A percentile compares a stretch with the other conserved stretches of the same genome.
These are phyloP conservation scores for Prochilodus magdalenae DNA, from an alignment of 2,113 vertebrate species.

Conservation along the genomic window DNA sequence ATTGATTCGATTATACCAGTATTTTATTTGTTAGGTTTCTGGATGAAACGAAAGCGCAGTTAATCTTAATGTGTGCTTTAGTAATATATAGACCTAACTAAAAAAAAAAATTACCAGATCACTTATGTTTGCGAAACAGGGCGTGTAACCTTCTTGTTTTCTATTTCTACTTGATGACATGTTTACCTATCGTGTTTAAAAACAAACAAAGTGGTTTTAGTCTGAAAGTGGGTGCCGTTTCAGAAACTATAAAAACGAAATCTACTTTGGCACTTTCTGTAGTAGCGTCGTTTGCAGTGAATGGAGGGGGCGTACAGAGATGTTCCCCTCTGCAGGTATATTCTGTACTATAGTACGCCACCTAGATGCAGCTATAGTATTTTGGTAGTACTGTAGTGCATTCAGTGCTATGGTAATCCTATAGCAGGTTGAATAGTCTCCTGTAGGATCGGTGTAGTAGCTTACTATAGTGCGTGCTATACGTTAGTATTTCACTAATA, in stretches of 20 bases:
- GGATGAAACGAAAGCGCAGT: conserved; percentile 47
- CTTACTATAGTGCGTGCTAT: conserved; percentile 3
- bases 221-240: conserved; percentile 37
- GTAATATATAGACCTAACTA: conserved; percentile 9
- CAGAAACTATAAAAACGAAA: conserved; percentile 13
- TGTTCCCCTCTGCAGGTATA: neutral
- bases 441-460: conserved; percentile 22
- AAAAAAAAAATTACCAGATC: conserved; percentile 45
- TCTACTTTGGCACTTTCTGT: conserved; percentile 50
- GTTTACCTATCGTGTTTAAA: conserved; percentile 58
- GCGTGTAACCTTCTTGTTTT: conserved; percentile 52
- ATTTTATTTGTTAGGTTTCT: conserved; percentile 66
- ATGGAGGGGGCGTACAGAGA: conserved; percentile 25
- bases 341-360: conserved; percentile 24
- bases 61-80: conserved; percentile 45
- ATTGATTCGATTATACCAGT: conserved; percentile 48
- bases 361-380: conserved; percentile 11
- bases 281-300: conserved; percentile 37
- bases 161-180: conserved; percentile 58
- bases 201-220: conserved; percentile 35
- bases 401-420: conserved; percentile 14
- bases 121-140: conserved; percentile 57
- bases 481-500: conserved; percentile 42
- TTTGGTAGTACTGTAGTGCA: conserved; percentile 35
- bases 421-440: conserved; percentile 14